These are phyloP conservation scores for Sylvia borin DNA, from an alignment of 2,797 vertebrate species.

Conservation along the genomic window DNA sequence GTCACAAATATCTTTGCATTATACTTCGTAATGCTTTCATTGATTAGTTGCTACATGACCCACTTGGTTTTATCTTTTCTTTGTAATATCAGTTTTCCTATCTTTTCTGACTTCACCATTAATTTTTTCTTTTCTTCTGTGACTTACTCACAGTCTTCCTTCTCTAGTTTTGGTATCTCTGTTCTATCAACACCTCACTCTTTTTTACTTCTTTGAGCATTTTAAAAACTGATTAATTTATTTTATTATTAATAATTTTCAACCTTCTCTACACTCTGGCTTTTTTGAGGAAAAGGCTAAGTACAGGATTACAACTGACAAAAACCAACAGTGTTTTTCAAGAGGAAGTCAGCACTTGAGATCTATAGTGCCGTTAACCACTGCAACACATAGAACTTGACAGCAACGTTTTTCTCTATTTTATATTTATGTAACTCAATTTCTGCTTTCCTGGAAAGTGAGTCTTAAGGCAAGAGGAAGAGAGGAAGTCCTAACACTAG, in stretches of 20 bases:
- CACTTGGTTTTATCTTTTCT: background rate
- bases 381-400: background rate
- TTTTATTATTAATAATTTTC: background rate
- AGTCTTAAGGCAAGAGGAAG: background rate
- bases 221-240: background rate
- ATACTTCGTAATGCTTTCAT: background rate
- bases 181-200: background rate
- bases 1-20: background rate
- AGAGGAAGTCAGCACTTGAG: background rate
- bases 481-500: background rate
- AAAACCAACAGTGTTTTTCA: background rate
- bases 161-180: background rate
- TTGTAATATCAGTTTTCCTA: background rate
- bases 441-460: background rate
- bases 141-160: background rate
- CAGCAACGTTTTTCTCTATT: background rate
- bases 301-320: fast-evolving
- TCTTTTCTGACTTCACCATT: background rate
- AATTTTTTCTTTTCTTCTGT: background rate
- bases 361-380: background rate
- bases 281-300: background rate
- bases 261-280: background rate
- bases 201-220: background rate
- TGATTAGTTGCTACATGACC: background rate
- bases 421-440: background rate